phyloP scores from a whole-genome alignment of 2,113 vertebrate species.

The Malurus cyaneus region DNA sequence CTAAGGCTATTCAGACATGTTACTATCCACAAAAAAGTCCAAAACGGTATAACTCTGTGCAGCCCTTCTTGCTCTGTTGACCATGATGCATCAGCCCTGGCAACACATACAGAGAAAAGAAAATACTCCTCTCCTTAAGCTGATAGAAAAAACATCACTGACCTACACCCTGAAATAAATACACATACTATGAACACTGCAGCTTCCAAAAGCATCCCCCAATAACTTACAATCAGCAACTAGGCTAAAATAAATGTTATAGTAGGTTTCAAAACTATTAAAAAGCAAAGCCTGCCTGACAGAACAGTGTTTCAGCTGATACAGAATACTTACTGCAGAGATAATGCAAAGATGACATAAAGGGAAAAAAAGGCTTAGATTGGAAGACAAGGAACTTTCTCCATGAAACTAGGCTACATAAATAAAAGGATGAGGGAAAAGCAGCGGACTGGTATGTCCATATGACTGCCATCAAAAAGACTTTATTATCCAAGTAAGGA shows the following conservation, averaged over 20 bases:
- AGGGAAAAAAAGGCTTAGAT: not conserved
- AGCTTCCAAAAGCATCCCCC: not conserved
- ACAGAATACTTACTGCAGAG: not conserved
- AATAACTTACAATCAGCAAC: not conserved
- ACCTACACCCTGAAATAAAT: not conserved
- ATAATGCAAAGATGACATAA: not conserved
- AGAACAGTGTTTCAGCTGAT: not conserved
- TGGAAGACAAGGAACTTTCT: not conserved
- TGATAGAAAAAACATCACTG: not conserved
- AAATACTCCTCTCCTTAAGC: not conserved
- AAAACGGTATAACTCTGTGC: not conserved
- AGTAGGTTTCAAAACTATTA: not conserved
- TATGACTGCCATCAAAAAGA: not conserved
- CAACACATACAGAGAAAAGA: not conserved
- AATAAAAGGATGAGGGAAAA: not conserved
- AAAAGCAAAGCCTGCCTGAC: not conserved
- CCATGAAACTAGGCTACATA: not conserved
- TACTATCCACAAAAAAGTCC: not conserved
- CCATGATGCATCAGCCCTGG: not conserved
- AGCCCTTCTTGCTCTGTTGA: not conserved
- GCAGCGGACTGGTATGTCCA: not conserved
- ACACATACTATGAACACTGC: not conserved
- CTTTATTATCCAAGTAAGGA: not conserved
- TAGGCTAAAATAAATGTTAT: not conserved
- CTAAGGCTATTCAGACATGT: not conserved